Evolutionary conservation across 2,888 invertebrate genomes (phyloP), one percentile per base, ranked within the genome.

Genomic region (Selenia dentaria): DNA sequence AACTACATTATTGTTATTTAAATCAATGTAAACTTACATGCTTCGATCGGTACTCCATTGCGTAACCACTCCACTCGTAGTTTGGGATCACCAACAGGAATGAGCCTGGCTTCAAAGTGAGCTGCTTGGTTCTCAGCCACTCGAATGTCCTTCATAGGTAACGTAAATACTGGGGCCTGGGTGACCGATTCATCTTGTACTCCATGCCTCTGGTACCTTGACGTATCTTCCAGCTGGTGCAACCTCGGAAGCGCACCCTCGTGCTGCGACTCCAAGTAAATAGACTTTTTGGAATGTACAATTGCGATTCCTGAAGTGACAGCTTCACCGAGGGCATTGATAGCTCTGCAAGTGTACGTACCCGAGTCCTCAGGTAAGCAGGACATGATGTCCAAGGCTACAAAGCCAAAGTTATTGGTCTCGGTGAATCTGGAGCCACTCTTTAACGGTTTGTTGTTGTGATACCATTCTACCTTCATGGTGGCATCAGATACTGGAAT

Each of bases 391-490:
- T 99, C 99, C 45, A 99, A 91, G 13, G 98, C 97, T 8, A 99
- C 98, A 77, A 98, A 99, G 28, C 99, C 99, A 78, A 99, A 99
- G 84, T 97, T 99, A 73, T 98, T 97, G 5, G 97, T 97, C 84
- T 98, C 97, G 6, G 97, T 96, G 79, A 99, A 99, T 64, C 99
- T 94, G 4, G 98, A 98, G 27, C 98, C 98, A 53, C 97, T 96
- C 82, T 97, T 97, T 0, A 98, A 92, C 0, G 97, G 96, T 58
- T 93, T 92, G 66, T 96, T 97, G 72, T 98, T 98, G 70, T 97
- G 96, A 88, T 96, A 97, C 98, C 98, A 98, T 83, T 98, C 97
- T 0, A 98, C 97, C 78, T 96, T 96, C 95, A 98, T 95, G 1
- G 96, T 96, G 0, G 96, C 92, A 83, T 98, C 98, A 5, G 97